Conservation (phyloP, 2,888 invertebrate species). For the Blastobasis lacticolella region DNA sequence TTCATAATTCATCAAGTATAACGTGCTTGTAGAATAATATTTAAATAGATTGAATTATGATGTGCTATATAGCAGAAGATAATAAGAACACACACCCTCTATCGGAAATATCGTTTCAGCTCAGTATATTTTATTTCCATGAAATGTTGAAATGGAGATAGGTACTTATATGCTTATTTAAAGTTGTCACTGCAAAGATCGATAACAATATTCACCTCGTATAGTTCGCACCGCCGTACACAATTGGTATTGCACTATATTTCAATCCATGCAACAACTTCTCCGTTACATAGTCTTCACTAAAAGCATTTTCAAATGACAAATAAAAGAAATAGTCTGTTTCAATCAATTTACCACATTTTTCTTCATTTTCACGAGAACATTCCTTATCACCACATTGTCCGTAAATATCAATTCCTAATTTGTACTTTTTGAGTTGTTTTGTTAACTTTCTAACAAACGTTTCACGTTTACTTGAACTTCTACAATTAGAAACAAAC, state of each 20-base stretch:
- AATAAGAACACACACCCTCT: too few species aligned
- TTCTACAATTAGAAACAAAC: constrained; percentile 34
- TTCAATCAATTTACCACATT: constrained; percentile 25
- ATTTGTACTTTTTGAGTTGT: constrained; percentile 20
- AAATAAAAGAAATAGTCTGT: constrained; percentile 42
- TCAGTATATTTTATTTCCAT: too few species aligned
- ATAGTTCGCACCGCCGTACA: constrained; percentile 78
- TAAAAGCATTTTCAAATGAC: constrained; percentile 39
- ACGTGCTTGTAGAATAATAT: too few species aligned
- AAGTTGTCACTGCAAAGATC: too few species aligned
- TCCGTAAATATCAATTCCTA: constrained; percentile 35
- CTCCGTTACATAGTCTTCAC: constrained; percentile 44
- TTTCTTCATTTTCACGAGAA: constrained; percentile 16
- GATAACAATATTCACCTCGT: constrained; percentile 25
- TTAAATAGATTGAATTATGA: too few species aligned
- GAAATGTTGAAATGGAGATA: too few species aligned
- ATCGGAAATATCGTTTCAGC: too few species aligned
- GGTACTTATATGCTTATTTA: too few species aligned
- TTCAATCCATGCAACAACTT: constrained; percentile 46
- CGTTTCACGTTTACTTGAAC: constrained; percentile 21
- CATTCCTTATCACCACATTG: constrained; percentile 29
- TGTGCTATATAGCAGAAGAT: too few species aligned
- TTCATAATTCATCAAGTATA: too few species aligned
- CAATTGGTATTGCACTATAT: constrained; percentile 76
- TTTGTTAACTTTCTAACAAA: constrained; percentile 18